A percentile compares a stretch with the other conserved stretches of the same genome.
Conservation (phyloP, 1,140 invertebrate genomes). For the Prorops nasuta region DNA sequence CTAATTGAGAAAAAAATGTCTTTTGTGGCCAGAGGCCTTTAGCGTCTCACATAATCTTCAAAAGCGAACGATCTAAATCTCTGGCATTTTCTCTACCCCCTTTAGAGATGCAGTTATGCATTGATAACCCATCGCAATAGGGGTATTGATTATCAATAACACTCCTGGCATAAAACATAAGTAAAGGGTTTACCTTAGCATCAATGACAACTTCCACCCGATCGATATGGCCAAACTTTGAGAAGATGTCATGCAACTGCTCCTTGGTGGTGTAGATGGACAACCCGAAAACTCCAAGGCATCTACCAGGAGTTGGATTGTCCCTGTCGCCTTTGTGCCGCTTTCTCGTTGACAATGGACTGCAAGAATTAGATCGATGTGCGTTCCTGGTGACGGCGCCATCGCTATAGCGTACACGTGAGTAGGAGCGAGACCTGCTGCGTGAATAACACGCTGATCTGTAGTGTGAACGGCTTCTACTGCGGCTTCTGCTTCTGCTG, state of each 20-base stretch:
- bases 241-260: conserved; percentile 91
- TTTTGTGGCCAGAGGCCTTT: conserved; percentile 51
- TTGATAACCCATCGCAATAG: conserved; percentile 8
- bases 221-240: conserved; percentile 88
- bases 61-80: conserved; percentile 48
- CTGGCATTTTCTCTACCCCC: conserved; percentile 42
- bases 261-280: conserved; percentile 90
- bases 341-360: conserved; percentile 60
- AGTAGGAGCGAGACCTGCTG: conserved; percentile 57
- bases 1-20: conserved; percentile 11
- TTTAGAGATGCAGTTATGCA: neutral
- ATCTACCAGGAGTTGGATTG: conserved; percentile 83
- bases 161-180: too few species aligned
- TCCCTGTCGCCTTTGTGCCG: conserved; percentile 68
- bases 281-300: conserved; percentile 92
- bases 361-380: conserved; percentile 54
- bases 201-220: conserved; percentile 95
- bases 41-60: conserved; percentile 35
- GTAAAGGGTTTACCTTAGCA: conserved; percentile 86
- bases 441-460: conserved; percentile 54
- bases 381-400: conserved; percentile 43
- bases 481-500: conserved; percentile 45
- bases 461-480: conserved; percentile 57
- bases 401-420: conserved; percentile 47
- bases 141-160: too few species aligned